phyloP scores from a whole-genome alignment of 2,797 vertebrate species.

The Ctenosaura bakeri region DNA sequence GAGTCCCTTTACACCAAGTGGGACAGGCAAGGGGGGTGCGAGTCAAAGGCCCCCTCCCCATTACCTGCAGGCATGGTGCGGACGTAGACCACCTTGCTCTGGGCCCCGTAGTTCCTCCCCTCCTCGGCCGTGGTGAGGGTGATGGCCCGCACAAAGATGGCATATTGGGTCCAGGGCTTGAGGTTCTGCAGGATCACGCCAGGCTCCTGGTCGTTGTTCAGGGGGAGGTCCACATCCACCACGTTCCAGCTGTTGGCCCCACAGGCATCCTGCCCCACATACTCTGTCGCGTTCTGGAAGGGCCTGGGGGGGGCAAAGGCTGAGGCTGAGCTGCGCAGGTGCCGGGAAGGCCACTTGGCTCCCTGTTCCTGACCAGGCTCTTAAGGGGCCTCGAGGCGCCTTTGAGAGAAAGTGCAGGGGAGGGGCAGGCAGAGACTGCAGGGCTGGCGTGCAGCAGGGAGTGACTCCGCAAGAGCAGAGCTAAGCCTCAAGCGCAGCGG shows the following conservation, averaged over 20 bases:
- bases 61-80: conserved; percentile 83
- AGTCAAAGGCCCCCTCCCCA: too few species aligned
- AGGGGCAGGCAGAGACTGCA: neutral
- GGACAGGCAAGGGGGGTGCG: too few species aligned
- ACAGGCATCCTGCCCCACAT: conserved; percentile 83
- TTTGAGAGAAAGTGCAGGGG: too few species aligned
- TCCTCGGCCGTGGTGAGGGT: conserved; percentile 83
- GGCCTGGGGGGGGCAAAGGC: conserved; percentile 67
- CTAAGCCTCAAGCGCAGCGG: too few species aligned
- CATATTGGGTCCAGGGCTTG: conserved; percentile 86
- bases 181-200: conserved; percentile 79
- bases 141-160: conserved; percentile 84
- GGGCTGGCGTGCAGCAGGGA: neutral
- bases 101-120: conserved; percentile 82
- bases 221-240: conserved; percentile 82
- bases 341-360: too few species aligned
- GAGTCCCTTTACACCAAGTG: too few species aligned
- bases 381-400: neutral
- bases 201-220: conserved; percentile 80
- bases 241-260: conserved; percentile 85
- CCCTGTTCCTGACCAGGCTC: neutral
- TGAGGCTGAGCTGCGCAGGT: too few species aligned
- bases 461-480: too few species aligned
- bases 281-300: conserved; percentile 85
- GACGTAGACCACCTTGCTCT: conserved; percentile 84